phyloP scores from a whole-genome alignment of 2,113 vertebrate genomes.

The Hystrix cristata region DNA sequence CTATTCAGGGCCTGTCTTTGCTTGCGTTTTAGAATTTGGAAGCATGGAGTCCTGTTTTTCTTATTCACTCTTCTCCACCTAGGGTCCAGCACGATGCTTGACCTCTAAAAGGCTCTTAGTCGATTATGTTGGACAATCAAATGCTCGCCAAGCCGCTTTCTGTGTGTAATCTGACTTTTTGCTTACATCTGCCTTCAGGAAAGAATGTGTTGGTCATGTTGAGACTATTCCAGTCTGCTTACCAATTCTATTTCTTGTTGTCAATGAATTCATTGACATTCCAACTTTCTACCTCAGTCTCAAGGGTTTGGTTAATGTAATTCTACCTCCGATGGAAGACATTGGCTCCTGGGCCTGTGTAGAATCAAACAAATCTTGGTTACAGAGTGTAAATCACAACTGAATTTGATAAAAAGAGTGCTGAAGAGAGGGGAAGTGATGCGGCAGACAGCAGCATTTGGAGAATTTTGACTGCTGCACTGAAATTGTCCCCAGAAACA shows the following conservation, averaged over 20 bases:
- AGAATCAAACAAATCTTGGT: constrained; percentile 44
- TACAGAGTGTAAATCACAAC: neutral
- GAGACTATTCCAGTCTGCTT: neutral
- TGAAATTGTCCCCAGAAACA: constrained; percentile 24
- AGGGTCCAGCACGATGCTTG: neutral
- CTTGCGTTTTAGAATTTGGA: neutral
- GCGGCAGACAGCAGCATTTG: neutral
- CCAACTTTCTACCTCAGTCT: constrained; percentile 21
- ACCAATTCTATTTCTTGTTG: constrained; percentile 57
- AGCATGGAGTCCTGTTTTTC: neutral
- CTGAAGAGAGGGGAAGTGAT: neutral
- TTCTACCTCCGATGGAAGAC: constrained; percentile 39
- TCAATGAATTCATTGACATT: constrained; percentile 30
- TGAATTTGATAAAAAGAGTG: constrained; percentile 57
- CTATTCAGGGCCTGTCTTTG: neutral
- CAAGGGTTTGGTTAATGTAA: constrained; percentile 28
- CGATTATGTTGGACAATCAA: neutral
- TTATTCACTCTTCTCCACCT: neutral
- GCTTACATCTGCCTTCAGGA: constrained; percentile 8
- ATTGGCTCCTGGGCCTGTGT: neutral
- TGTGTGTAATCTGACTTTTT: constrained; percentile 18
- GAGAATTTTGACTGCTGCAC: constrained; percentile 16
- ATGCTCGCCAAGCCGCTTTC: neutral
- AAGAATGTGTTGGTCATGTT: neutral
- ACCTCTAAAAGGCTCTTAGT: neutral